These are phyloP conservation scores for Coregonus clupeaformis DNA, from an alignment of 2,113 vertebrate species.

Conservation along the genomic window DNA sequence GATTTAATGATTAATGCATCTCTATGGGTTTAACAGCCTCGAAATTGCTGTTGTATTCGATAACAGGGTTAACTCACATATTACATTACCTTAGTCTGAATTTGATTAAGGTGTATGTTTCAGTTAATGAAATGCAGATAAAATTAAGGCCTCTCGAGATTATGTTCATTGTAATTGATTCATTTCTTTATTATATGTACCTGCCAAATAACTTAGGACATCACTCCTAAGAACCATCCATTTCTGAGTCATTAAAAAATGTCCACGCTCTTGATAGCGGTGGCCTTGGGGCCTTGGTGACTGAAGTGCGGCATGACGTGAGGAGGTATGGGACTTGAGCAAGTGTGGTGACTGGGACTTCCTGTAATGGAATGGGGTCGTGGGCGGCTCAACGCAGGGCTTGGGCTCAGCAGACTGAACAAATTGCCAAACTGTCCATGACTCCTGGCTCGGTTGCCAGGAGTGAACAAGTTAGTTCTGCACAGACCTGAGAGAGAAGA, in stretches of 20 bases:
- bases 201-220: too few species aligned
- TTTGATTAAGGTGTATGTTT: too few species aligned
- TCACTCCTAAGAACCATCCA: too few species aligned
- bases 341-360: not conserved
- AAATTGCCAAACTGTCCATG: conserved; percentile 5
- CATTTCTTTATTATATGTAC: too few species aligned
- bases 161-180: too few species aligned
- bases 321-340: not conserved
- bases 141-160: too few species aligned
- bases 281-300: not conserved
- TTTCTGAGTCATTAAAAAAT: not conserved
- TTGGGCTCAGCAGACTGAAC: not conserved
- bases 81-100: too few species aligned
- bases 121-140: too few species aligned
- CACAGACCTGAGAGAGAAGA: not conserved
- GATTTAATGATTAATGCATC: too few species aligned
- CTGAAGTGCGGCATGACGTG: not conserved
- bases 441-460: not conserved
- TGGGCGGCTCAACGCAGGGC: not conserved
- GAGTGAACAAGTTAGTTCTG: not conserved
- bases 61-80: too few species aligned
- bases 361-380: not conserved
- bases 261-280: not conserved
- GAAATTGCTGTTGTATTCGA: too few species aligned
- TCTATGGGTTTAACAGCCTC: too few species aligned